Conservation (phyloP, 1,140 invertebrate genomes). For the Apocrypta bakeri region DNA sequence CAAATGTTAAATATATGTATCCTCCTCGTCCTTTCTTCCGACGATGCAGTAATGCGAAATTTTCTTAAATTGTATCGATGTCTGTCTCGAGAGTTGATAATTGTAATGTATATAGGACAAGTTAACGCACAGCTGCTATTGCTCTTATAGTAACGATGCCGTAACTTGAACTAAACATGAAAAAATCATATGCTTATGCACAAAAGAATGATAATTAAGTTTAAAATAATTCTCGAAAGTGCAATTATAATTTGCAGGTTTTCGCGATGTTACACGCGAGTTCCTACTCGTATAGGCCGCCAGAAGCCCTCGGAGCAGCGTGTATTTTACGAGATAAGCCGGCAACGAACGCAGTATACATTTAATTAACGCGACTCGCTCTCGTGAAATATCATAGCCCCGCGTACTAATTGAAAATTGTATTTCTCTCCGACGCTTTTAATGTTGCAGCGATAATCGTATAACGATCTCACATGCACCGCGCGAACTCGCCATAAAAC, state of each 20-base stretch:
- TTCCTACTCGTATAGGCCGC: conserved; percentile 8
- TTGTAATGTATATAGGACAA: not conserved
- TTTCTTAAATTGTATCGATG: not conserved
- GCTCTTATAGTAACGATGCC: no score
- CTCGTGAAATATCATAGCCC: conserved; percentile 23
- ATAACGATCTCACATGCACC: conserved; percentile 7
- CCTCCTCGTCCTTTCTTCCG: not conserved
- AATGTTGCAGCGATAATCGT: conserved; percentile 20
- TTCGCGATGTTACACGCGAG: conserved; percentile 53
- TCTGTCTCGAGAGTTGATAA: not conserved
- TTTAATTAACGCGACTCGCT: conserved; percentile 16
- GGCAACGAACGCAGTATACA: not conserved
- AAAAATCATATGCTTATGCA: not conserved
- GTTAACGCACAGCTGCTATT: no score
- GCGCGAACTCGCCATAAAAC: not conserved
- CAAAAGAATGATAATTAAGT: not conserved
- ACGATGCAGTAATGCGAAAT: not conserved
- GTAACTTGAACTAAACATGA: no score
- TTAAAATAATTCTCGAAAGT: not conserved
- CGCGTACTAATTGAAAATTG: conserved; percentile 24
- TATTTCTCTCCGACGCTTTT: not conserved
- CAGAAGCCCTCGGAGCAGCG: conserved; percentile 36
- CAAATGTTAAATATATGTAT: not conserved
- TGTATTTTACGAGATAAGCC: conserved; percentile 49
- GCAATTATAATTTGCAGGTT: not conserved